Base-by-base conservation (phyloP, 2,888 invertebrate species). In the Trisateles emortualis region DNA sequence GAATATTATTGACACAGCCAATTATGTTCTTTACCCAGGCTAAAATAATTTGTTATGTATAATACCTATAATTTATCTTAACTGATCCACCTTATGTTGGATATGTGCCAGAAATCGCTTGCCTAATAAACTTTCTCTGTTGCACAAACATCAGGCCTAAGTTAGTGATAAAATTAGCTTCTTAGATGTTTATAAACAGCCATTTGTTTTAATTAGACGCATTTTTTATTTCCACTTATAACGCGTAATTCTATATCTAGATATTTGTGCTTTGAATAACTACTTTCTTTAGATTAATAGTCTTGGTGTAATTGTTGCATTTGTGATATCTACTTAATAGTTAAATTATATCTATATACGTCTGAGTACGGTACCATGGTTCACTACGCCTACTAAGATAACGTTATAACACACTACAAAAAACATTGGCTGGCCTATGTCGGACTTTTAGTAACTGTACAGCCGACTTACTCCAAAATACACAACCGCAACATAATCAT, bases 401-500 rank as follows among this genome's bases (percentile, higher is more conserved):
- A 42, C 24, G 11, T 52, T 54, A 41, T 14, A 29, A 49, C 13
- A 33, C 26, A 13, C 2, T 13, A 24, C 39, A 42, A 53, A 60
- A 57, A 26, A 33, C n/a, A 24, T 33, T 26, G 32, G 24, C 36
- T n/a, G 19, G 19, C 5, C 30, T 40, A 48, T 48, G 56, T 52
- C 47, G 30, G 42, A 53, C 53, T 51, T 44, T 51, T 60, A 65
- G 46, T 67, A 71, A 68, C 64, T 60, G 64, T 63, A 67, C 52
- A 45, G 36, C 54, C 50, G 41, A 45, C 46, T 57, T 67, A 63
- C 66, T 67, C 60, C 61, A 64, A 71, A 68, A 64, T 66, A 68
- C 60, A 67, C 68, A 72, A 75, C 72, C 74, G 64, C 73, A 73
- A n/a, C 57, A 64, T 68, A 61, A 73, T 68, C 65, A 79, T 76